These are phyloP conservation scores for Gnathochromis pfefferi DNA, from an alignment of 2,113 vertebrate genomes.

Conservation along the genomic window DNA sequence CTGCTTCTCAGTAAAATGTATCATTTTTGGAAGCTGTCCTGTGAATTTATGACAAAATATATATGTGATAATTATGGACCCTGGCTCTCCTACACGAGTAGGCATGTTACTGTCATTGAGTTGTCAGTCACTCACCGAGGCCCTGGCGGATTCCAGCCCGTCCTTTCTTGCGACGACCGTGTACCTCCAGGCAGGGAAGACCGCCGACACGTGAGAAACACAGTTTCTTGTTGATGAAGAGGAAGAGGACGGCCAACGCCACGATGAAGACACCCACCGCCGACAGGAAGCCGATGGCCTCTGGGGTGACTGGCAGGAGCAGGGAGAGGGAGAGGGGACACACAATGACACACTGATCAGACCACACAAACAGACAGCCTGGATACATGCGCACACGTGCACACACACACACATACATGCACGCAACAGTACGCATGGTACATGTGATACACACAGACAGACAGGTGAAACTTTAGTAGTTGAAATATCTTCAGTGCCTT, in stretches of 20 bases:
- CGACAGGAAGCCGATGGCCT: constrained; percentile 77
- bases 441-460: constrained; percentile 58
- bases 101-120: not conserved
- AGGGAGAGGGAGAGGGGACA: constrained; percentile 62
- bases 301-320: constrained; percentile 72
- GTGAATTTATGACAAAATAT: not conserved
- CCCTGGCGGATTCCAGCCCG: constrained; percentile 58
- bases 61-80: not conserved
- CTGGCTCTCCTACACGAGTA: not conserved
- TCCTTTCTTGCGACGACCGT: constrained; percentile 55
- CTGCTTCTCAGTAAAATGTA: not conserved
- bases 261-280: constrained; percentile 77
- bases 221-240: constrained; percentile 85
- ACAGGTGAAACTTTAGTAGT: constrained; percentile 58
- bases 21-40: not conserved
- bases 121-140: constrained; percentile 71
- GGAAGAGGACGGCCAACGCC: constrained; percentile 77
- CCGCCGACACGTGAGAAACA: constrained; percentile 76
- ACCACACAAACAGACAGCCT: constrained; percentile 65
- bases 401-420: constrained; percentile 18
- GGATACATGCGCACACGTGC: not conserved
- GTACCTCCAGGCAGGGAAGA: constrained; percentile 70
- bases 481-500: not conserved
- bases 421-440: constrained; percentile 38
- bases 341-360: constrained; percentile 69